These are phyloP conservation scores for Hassar affinis DNA, from an alignment of 2,113 vertebrate species.

Conservation along the genomic window DNA sequence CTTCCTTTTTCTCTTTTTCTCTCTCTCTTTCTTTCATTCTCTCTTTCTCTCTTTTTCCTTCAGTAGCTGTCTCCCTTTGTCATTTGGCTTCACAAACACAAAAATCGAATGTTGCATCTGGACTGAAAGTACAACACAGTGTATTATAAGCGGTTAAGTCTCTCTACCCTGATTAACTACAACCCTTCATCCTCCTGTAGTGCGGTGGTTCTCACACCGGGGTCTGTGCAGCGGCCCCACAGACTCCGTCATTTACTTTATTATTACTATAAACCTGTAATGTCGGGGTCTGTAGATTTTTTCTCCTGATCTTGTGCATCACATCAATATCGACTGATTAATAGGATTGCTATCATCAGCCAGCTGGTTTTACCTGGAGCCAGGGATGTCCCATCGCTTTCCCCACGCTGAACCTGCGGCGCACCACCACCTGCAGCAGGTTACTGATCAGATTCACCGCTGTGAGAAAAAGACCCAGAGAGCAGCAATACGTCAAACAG, in stretches of 20 bases:
- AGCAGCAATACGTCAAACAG: background rate
- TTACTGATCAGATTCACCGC: conserved; percentile 76
- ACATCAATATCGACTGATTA: background rate
- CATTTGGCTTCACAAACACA: background rate
- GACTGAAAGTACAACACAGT: too few relatives aligned
- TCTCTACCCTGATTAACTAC: background rate
- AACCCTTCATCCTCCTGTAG: too few relatives aligned
- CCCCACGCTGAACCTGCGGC: conserved; percentile 70
- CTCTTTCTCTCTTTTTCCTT: too few relatives aligned
- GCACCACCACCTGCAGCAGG: conserved; percentile 75
- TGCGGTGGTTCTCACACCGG: background rate
- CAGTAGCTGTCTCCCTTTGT: too few relatives aligned
- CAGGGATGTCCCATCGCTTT: conserved; percentile 73
- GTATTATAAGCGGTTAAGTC: background rate
- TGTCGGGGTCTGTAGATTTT: too few relatives aligned
- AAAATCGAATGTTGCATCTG: background rate
- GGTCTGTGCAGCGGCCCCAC: background rate
- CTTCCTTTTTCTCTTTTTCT: too few relatives aligned
- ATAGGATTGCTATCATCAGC: background rate
- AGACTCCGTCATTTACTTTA: background rate
- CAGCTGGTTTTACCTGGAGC: conserved; percentile 62
- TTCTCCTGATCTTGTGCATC: background rate
- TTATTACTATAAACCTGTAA: background rate
- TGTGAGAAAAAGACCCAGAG: conserved; percentile 37
- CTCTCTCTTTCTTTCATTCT: too few relatives aligned